phyloP scores from a whole-genome alignment of 1,140 invertebrate species.

The Nilaparvata lugens region DNA sequence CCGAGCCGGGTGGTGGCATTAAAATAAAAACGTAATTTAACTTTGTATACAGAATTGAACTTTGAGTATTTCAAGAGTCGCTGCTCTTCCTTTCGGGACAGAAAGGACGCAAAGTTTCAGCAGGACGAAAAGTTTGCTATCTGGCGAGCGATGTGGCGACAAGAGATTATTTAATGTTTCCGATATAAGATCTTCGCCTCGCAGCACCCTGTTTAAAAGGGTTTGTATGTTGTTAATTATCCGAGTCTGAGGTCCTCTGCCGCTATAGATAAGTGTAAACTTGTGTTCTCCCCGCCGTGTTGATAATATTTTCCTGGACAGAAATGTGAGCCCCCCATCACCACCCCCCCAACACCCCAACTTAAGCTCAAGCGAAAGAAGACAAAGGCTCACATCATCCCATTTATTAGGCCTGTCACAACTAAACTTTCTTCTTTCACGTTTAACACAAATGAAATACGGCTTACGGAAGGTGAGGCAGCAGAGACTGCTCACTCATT shows the following conservation, averaged over 20 bases:
- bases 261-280: slow-evolving; percentile 11
- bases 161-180: slow-evolving; percentile 13
- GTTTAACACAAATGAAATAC: slow-evolving; percentile 4
- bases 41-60: too few relatives aligned
- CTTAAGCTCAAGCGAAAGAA: background rate
- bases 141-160: slow-evolving; percentile 2
- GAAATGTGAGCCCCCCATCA: background rate
- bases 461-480: background rate
- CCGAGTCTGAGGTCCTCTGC: slow-evolving; percentile 1
- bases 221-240: slow-evolving; percentile 7
- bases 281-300: slow-evolving; percentile 4
- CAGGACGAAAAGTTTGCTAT: background rate
- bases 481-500: background rate
- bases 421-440: slow-evolving; percentile 1
- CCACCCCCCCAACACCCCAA: background rate
- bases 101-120: background rate
- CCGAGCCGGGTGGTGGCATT: too few relatives aligned
- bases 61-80: background rate
- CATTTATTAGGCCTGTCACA: slow-evolving; percentile 1
- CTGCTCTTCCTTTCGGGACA: background rate
- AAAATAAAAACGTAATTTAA: too few relatives aligned
- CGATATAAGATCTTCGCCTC: slow-evolving; percentile 10
- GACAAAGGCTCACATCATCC: background rate
- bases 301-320: slow-evolving; percentile 6
- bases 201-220: slow-evolving; percentile 7